phyloP scores from a whole-genome alignment of 1,140 invertebrate species.

The Brachionus manjavacas region DNA sequence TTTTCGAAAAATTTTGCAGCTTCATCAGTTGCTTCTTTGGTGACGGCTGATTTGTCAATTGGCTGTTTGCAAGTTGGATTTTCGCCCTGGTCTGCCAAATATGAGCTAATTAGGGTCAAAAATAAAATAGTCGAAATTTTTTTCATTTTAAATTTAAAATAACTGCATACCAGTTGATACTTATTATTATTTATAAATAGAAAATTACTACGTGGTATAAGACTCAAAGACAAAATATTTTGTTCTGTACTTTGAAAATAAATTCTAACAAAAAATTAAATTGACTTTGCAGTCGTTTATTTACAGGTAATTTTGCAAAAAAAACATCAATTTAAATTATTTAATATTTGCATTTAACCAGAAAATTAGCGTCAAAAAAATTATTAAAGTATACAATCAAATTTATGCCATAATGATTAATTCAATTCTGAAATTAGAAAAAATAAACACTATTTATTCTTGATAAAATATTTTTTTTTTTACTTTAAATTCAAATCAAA shows the following conservation, averaged over 20 bases:
- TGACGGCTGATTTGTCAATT: conserved; percentile 39
- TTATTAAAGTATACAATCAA: background rate
- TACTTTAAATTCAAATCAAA: too few relatives aligned
- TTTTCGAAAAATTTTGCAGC: conserved; percentile 13
- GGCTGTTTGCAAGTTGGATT: conserved; percentile 5
- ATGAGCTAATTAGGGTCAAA: background rate
- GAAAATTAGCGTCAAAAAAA: background rate
- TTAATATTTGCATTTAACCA: background rate
- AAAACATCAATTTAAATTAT: background rate
- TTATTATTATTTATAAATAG: background rate
- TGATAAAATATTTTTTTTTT: too few relatives aligned
- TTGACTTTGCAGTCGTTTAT: background rate
- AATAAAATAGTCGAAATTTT: background rate
- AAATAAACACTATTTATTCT: too few relatives aligned
- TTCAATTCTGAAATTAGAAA: background rate
- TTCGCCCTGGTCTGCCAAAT: background rate
- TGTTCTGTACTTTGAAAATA: background rate
- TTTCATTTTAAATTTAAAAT: conserved; percentile 16
- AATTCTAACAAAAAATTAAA: background rate
- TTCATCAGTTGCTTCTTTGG: conserved; percentile 38
- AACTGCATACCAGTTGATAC: background rate
- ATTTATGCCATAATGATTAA: background rate
- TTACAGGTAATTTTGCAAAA: background rate
- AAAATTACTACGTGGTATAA: conserved; percentile 17
- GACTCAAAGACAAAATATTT: conserved; percentile 4